Evolutionary conservation across 2,113 vertebrate genomes (phyloP).

Genomic region (Drymodes brunneopygia): DNA sequence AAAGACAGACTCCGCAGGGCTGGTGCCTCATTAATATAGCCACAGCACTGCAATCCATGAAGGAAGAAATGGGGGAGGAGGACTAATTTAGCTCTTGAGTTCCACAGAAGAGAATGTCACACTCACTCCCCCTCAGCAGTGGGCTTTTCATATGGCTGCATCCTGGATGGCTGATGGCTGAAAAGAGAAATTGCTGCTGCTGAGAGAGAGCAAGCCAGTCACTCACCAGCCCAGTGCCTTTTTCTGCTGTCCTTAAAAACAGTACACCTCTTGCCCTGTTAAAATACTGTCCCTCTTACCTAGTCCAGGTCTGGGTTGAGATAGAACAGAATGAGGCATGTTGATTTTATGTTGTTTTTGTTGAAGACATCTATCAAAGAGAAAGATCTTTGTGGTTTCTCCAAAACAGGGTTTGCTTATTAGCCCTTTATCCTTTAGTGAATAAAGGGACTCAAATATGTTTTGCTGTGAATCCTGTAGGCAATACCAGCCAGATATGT

Average conservation of each 20-base stretch:
- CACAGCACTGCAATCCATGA: neutral
- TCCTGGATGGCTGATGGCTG: neutral
- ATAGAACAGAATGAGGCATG: neutral
- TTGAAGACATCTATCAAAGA: neutral
- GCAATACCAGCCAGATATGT: neutral
- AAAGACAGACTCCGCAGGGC: neutral
- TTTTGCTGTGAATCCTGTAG: neutral
- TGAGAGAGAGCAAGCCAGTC: neutral
- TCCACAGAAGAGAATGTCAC: slow-evolving; percentile 48
- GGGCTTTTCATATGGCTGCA: slow-evolving; percentile 41
- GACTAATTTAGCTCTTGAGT: slow-evolving; percentile 26
- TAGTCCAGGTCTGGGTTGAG: neutral
- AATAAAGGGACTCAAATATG: neutral
- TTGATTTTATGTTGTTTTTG: neutral
- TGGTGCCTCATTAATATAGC: neutral
- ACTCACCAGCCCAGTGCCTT: neutral
- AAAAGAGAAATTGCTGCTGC: slow-evolving; percentile 9
- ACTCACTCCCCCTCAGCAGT: slow-evolving; percentile 60
- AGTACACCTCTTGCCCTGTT: neutral
- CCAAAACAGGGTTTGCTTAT: neutral
- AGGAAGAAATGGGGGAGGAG: slow-evolving; percentile 25
- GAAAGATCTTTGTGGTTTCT: neutral
- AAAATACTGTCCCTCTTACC: neutral
- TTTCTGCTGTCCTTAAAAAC: neutral
- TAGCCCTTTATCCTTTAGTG: neutral